phyloP scores from a whole-genome alignment of 2,797 vertebrate species.

The Rhadinocentrus ornatus region DNA sequence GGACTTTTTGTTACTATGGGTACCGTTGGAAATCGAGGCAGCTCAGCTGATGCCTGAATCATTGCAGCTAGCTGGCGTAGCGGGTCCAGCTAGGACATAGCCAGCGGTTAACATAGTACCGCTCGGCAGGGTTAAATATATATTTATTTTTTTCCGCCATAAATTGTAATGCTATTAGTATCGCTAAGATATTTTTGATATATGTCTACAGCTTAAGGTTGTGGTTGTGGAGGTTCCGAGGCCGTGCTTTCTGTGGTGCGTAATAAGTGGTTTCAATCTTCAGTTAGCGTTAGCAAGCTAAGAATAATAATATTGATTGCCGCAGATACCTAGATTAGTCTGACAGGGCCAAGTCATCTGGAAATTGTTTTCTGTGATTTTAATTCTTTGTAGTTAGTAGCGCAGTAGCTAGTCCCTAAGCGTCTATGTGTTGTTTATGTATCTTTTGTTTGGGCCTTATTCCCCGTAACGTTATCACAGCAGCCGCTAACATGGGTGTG shows the following conservation, averaged over 20 bases:
- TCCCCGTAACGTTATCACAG: slow-evolving; percentile 4
- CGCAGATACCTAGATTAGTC: neutral
- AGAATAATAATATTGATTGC: slow-evolving; percentile 32
- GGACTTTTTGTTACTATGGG: slow-evolving; percentile 63
- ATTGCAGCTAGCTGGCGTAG: slow-evolving; percentile 51
- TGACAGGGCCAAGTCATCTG: neutral
- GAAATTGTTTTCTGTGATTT: neutral
- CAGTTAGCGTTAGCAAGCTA: slow-evolving; percentile 46
- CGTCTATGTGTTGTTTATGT: neutral
- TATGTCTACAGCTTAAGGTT: slow-evolving; percentile 51
- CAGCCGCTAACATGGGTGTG: slow-evolving; percentile 45
- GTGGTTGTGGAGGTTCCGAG: slow-evolving; percentile 52
- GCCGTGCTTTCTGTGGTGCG: slow-evolving; percentile 66
- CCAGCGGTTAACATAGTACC: slow-evolving; percentile 45
- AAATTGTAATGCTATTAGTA: slow-evolving; percentile 5
- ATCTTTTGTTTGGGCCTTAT: slow-evolving; percentile 23
- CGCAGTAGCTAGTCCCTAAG: neutral
- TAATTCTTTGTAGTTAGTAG: neutral
- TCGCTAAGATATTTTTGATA: slow-evolving; percentile 14
- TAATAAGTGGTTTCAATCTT: slow-evolving; percentile 26
- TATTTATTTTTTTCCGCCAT: neutral
- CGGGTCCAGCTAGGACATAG: slow-evolving; percentile 51
- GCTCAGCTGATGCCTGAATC: slow-evolving; percentile 54
- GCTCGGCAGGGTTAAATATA: neutral
- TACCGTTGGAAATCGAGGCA: slow-evolving; percentile 44